Evolutionary conservation across 2,888 invertebrate species (phyloP).

Genomic region (Asteroscopus sphinx): DNA sequence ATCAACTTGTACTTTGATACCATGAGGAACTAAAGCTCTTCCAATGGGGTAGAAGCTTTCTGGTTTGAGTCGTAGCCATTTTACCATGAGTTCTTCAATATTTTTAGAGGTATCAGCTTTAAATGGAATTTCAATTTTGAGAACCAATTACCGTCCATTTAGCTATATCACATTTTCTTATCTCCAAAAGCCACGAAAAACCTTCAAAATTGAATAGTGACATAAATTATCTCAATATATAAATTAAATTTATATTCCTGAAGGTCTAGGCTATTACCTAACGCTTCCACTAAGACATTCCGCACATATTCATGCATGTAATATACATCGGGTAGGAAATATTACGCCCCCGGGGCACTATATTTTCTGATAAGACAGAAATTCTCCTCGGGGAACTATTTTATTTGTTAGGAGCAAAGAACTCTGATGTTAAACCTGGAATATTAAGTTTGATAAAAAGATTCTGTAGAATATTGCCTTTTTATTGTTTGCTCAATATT

Average conservation of each 20-base stretch:
- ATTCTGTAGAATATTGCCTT: slow-evolving; percentile 16
- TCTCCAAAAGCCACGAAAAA: not conserved
- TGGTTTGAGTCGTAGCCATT: too few relatives aligned
- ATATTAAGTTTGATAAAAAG: slow-evolving; percentile 27
- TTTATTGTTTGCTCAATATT: too few relatives aligned
- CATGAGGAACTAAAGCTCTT: too few relatives aligned
- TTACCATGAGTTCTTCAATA: too few relatives aligned
- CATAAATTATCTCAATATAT: slow-evolving; percentile 14
- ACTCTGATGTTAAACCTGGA: slow-evolving; percentile 31
- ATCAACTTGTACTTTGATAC: too few relatives aligned
- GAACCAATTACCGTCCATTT: too few relatives aligned
- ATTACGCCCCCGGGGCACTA: slow-evolving; percentile 40
- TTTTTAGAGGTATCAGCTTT: too few relatives aligned
- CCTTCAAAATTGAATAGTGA: slow-evolving; percentile 11
- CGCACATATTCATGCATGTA: slow-evolving; percentile 29
- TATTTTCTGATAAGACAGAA: slow-evolving; percentile 54
- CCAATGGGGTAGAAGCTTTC: too few relatives aligned
- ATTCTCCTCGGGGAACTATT: slow-evolving; percentile 44
- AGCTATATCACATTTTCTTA: too few relatives aligned
- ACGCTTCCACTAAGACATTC: slow-evolving; percentile 29
- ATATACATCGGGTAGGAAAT: slow-evolving; percentile 42
- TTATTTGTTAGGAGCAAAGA: slow-evolving; percentile 41
- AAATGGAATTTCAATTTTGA: too few relatives aligned
- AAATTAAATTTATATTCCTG: slow-evolving; percentile 16
- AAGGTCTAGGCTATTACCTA: slow-evolving; percentile 4